phyloP scores from a whole-genome alignment of 1,140 invertebrate species.

The fruit fly (Drosophila melanogaster) region Release_6_plus_ISO1_MT NC_004354.4:6633001-6633500 shows the following conservation, averaged over 20 bases:
- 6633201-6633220: slow-evolving; percentile 57
- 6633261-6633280: neutral
- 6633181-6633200: slow-evolving; percentile 57
- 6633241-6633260: neutral
- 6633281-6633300: neutral
- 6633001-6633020: slow-evolving; percentile 27
- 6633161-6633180: slow-evolving; percentile 59
- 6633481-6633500: slow-evolving; percentile 51
- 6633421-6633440: slow-evolving; percentile 64
- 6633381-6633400: neutral
- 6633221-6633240: slow-evolving; percentile 50
- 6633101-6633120: slow-evolving; percentile 1
- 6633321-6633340: neutral
- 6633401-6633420: slow-evolving; percentile 60
- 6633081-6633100: neutral
- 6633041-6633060: slow-evolving; percentile 48
- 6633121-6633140: slow-evolving; percentile 55
- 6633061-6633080: slow-evolving; percentile 19
- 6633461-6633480: slow-evolving; percentile 31
- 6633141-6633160: slow-evolving; percentile 47
- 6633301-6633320: neutral
- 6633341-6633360: slow-evolving; percentile 35
- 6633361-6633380: neutral
- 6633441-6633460: slow-evolving; percentile 66
- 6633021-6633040: slow-evolving; percentile 32